Conservation (phyloP, 1,140 invertebrate species). For the Doryteuthis pealeii region DNA sequence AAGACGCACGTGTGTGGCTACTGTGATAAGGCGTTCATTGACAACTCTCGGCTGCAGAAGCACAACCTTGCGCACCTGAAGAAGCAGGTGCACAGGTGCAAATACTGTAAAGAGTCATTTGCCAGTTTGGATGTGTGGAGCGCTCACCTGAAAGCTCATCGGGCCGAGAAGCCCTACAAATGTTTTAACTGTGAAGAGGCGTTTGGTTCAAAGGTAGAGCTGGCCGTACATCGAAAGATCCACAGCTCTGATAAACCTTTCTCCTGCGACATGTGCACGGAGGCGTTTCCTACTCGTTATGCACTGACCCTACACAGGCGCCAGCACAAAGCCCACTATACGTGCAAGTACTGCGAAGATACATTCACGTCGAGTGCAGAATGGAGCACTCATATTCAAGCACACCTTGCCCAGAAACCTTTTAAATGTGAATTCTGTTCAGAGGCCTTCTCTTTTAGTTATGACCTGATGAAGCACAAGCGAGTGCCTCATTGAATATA, state of each 20-base stretch:
- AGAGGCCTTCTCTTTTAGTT: conserved; percentile 66
- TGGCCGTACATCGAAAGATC: conserved; percentile 48
- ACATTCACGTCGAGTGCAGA: neutral
- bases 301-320: neutral
- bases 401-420: neutral
- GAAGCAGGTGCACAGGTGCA: neutral
- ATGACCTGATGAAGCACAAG: neutral
- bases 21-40: conserved; percentile 60
- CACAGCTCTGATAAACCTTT: conserved; percentile 30
- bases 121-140: neutral
- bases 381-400: neutral
- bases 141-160: conserved; percentile 15
- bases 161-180: conserved; percentile 21
- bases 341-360: conserved; percentile 23
- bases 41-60: conserved; percentile 57
- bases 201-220: conserved; percentile 69
- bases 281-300: neutral
- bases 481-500: neutral
- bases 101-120: conserved; percentile 13
- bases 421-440: conserved; percentile 67
- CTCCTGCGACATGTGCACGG: conserved; percentile 32
- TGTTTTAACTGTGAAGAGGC: conserved; percentile 80
- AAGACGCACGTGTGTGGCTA: conserved; percentile 56
- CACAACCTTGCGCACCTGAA: conserved; percentile 31
- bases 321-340: neutral